phyloP scores from a whole-genome alignment of 2,888 invertebrate species.

The Drosophila picticornis region DNA sequence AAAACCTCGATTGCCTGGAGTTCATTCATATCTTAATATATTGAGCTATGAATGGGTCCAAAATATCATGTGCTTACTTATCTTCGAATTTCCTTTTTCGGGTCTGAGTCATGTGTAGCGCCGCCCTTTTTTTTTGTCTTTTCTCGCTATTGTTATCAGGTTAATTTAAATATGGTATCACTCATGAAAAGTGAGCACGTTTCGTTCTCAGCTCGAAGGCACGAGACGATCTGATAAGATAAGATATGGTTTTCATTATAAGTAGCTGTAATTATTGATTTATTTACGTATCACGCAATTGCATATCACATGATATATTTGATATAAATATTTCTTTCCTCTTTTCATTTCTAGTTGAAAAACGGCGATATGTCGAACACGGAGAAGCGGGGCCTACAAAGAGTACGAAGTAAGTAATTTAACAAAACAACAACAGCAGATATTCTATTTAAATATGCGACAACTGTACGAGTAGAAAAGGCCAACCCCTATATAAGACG shows the following conservation, averaged over 20 bases:
- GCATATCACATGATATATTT: slow-evolving; percentile 19
- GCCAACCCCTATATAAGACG: slow-evolving; percentile 18
- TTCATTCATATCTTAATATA: slow-evolving; percentile 24
- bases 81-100: slow-evolving; percentile 10
- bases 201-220: slow-evolving; percentile 21
- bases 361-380: slow-evolving; percentile 81
- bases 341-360: slow-evolving; percentile 55
- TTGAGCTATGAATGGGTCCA: slow-evolving; percentile 41
- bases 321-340: slow-evolving; percentile 48
- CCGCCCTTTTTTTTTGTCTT: slow-evolving; percentile 14
- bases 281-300: slow-evolving; percentile 27
- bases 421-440: neutral
- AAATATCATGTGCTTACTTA: slow-evolving; percentile 14
- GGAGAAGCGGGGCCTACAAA: slow-evolving; percentile 80
- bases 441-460: neutral
- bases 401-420: slow-evolving; percentile 80
- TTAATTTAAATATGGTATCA: slow-evolving; percentile 28
- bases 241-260: slow-evolving; percentile 33
- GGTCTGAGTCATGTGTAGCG: slow-evolving; percentile 34
- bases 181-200: slow-evolving; percentile 32
- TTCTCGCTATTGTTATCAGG: slow-evolving; percentile 19
- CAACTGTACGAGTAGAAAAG: slow-evolving; percentile 22
- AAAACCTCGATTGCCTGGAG: neutral
- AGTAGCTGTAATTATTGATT: slow-evolving; percentile 13
- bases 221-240: slow-evolving; percentile 50